A percentile compares a stretch with the other conserved stretches of the same genome.
Evolutionary conservation across 2,797 vertebrate species (phyloP).

Genomic region (Phalloptychus januarius): DNA sequence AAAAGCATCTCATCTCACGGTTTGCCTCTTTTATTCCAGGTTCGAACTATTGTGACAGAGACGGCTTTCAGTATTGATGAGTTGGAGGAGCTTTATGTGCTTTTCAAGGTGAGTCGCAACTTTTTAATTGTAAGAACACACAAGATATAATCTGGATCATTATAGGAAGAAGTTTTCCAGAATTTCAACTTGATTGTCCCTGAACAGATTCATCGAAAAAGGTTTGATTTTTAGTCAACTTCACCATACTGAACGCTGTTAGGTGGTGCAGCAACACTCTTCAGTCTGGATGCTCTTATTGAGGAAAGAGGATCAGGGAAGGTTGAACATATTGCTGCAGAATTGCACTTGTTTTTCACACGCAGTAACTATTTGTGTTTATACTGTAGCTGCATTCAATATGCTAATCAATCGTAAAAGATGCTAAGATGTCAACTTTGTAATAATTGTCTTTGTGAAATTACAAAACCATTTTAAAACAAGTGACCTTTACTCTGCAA

Average conservation of each 20-base stretch:
- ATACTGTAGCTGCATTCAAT: background rate
- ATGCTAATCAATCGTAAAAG: background rate
- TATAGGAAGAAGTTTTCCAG: background rate
- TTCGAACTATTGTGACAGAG: constrained; percentile 95
- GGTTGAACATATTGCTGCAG: background rate
- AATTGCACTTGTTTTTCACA: background rate
- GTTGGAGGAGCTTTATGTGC: constrained; percentile 92
- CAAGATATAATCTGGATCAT: background rate
- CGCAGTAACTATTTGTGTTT: background rate
- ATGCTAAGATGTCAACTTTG: background rate
- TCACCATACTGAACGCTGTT: background rate
- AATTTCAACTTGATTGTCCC: background rate
- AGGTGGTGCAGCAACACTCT: background rate
- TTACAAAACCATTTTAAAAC: background rate
- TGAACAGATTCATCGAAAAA: background rate
- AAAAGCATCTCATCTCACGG: too few relatives aligned
- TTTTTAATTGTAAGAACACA: too few relatives aligned
- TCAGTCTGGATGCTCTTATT: background rate
- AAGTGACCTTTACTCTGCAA: background rate
- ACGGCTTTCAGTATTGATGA: constrained; percentile 93
- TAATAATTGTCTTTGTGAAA: background rate
- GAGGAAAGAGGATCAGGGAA: background rate
- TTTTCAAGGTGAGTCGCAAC: constrained; percentile 90
- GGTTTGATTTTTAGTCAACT: background rate
- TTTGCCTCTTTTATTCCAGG: constrained; percentile 75